Evolutionary conservation across 92 coral and sea anemone species (phyloP).

Genomic region (Hydrozoanthus gracilis): DNA sequence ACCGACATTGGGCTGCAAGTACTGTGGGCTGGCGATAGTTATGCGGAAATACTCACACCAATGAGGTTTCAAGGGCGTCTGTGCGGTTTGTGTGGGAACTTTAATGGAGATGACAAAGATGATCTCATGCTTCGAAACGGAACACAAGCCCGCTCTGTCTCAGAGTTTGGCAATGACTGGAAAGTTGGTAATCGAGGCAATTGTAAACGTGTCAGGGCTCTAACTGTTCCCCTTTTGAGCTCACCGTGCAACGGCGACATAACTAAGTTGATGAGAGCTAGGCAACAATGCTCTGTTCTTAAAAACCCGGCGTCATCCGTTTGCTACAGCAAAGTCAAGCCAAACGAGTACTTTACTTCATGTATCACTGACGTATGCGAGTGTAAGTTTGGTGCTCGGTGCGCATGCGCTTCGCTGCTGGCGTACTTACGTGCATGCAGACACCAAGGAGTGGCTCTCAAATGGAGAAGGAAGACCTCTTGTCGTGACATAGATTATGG

Average conservation of each 20-base stretch:
- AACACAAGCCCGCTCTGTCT: conserved; percentile 56
- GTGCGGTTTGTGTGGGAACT: conserved; percentile 95
- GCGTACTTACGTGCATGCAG: conserved; percentile 89
- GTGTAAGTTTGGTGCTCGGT: conserved; percentile 69
- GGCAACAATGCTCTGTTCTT: conserved; percentile 79
- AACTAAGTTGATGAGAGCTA: conserved; percentile 70
- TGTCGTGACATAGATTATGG: conserved; percentile 65
- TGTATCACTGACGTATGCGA: conserved; percentile 89
- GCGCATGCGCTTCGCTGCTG: conserved; percentile 83
- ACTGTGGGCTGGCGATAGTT: conserved; percentile 94
- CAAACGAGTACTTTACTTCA: conserved; percentile 67
- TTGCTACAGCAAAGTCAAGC: conserved; percentile 82
- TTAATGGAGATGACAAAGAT: conserved; percentile 80
- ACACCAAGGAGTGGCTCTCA: conserved; percentile 69
- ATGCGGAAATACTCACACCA: conserved; percentile 90
- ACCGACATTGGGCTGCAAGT: conserved; percentile 81
- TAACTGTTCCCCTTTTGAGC: conserved; percentile 58
- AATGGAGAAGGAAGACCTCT: conserved; percentile 78
- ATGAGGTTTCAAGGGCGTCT: conserved; percentile 72
- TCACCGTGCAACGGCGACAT: conserved; percentile 52
- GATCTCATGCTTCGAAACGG: conserved; percentile 81
- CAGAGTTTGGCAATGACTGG: conserved; percentile 85
- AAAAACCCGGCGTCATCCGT: conserved; percentile 75
- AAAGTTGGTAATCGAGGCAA: conserved; percentile 64
- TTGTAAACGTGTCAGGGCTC: conserved; percentile 63